These are phyloP conservation scores for Hypomesus transpacificus DNA, from an alignment of 2,113 vertebrate genomes.

Conservation along the genomic window DNA sequence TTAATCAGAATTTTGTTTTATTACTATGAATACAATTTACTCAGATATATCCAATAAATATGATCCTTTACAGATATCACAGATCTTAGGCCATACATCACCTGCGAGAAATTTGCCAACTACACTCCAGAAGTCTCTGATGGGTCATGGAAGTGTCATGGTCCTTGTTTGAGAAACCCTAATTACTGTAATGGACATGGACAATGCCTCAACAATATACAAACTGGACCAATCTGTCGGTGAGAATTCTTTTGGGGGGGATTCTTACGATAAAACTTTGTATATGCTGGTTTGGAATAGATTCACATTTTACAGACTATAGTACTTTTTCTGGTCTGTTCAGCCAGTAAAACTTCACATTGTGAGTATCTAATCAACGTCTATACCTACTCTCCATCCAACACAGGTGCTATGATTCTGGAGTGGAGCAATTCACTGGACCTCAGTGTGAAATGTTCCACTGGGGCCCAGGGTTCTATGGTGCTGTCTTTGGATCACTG, in stretches of 20 bases:
- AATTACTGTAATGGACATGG: slow-evolving; percentile 61
- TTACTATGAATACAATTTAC: too few species aligned
- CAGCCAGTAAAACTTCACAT: too few species aligned
- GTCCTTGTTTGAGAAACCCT: slow-evolving; percentile 47
- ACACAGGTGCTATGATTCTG: slow-evolving; percentile 54
- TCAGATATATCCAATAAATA: too few species aligned
- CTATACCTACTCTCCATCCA: neutral
- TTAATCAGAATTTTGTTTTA: too few species aligned
- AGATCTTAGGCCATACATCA: slow-evolving; percentile 48
- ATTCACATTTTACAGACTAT: too few species aligned
- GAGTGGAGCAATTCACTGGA: slow-evolving; percentile 57
- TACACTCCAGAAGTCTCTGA: slow-evolving; percentile 47
- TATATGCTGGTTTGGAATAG: too few species aligned
- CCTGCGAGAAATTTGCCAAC: slow-evolving; percentile 48
- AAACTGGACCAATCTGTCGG: slow-evolving; percentile 51
- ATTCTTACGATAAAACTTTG: neutral
- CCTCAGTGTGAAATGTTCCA: slow-evolving; percentile 56
- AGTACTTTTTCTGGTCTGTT: too few species aligned
- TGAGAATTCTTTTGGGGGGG: slow-evolving; percentile 38
- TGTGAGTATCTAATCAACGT: neutral
- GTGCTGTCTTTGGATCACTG: slow-evolving; percentile 66
- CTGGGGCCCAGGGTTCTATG: slow-evolving; percentile 64
- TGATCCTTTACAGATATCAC: slow-evolving; percentile 45
- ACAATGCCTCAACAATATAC: slow-evolving; percentile 50
- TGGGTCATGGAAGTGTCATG: slow-evolving; percentile 59